A percentile compares a stretch with the other conserved stretches of the same genome.
Conservation (phyloP, 1,140 invertebrate genomes). For the Achatina immaculata region DNA sequence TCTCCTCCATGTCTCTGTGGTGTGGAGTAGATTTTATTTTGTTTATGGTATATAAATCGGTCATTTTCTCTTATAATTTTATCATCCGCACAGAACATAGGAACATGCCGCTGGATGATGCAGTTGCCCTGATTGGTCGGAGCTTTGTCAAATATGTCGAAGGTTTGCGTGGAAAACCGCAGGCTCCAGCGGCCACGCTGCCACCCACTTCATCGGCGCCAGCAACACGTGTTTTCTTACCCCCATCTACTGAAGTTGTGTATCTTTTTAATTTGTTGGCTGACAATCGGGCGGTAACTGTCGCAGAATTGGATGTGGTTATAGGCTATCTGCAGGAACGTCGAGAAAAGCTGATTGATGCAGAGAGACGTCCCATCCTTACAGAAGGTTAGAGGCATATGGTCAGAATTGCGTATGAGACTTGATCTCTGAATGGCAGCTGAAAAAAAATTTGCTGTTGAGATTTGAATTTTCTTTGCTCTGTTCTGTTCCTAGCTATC, state of each 20-base stretch:
- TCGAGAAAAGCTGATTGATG: constrained; percentile 73
- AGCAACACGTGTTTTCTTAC: constrained; percentile 39
- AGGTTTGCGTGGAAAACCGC: constrained; percentile 52
- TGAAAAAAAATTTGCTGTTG: too few relatives aligned
- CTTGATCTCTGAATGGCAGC: too few relatives aligned
- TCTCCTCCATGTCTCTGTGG: too few relatives aligned
- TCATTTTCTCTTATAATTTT: too few relatives aligned
- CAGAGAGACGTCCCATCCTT: constrained; percentile 33
- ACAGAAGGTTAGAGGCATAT: constrained; percentile 22
- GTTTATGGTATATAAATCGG: too few relatives aligned
- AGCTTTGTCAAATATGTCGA: constrained; percentile 85
- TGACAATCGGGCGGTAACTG: constrained; percentile 83
- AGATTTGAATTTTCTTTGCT: too few relatives aligned
- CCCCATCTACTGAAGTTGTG: constrained; percentile 71
- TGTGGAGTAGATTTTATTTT: too few relatives aligned
- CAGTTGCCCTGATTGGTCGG: constrained; percentile 81
- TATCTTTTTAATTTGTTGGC: constrained; percentile 84
- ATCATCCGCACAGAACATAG: constrained; percentile 81
- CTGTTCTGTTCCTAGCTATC: too few relatives aligned
- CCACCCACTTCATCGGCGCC: constrained; percentile 34
- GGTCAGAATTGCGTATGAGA: too few relatives aligned
- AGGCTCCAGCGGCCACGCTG: constrained; percentile 14
- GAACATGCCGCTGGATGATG: constrained; percentile 95
- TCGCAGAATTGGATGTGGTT: constrained; percentile 84
- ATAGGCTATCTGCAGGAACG: constrained; percentile 85